Evolutionary conservation across 2,888 invertebrate species (phyloP).

Genomic region (Pterobdella sp.): DNA sequence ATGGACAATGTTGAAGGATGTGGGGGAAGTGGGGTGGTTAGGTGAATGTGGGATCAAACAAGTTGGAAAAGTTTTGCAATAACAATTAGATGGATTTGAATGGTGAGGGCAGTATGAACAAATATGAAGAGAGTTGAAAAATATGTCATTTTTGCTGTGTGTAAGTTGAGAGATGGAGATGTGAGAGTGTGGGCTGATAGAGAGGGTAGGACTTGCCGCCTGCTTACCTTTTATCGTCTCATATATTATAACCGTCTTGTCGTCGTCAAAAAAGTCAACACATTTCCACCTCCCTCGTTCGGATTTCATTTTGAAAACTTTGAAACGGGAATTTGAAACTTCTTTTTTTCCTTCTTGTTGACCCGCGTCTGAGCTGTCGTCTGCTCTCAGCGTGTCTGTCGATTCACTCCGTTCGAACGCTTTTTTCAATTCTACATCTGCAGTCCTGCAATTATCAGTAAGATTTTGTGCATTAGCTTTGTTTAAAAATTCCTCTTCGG

Average conservation of each 20-base stretch:
- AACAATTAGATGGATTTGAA: neutral
- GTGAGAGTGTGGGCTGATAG: neutral
- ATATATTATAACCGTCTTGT: neutral
- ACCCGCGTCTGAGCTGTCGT: neutral
- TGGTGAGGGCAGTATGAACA: neutral
- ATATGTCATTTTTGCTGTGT: neutral
- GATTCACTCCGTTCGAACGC: slow-evolving; percentile 3
- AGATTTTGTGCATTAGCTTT: no score
- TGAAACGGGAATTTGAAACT: neutral
- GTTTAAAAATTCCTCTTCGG: neutral
- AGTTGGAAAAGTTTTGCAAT: neutral
- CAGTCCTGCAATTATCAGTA: neutral
- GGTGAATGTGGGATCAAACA: neutral
- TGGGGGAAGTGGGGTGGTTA: neutral
- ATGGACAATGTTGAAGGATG: neutral
- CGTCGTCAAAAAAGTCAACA: neutral
- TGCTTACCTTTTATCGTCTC: neutral
- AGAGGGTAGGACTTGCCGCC: neutral
- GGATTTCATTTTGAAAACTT: neutral
- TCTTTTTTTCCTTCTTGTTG: neutral
- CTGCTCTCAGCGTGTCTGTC: slow-evolving; percentile 3
- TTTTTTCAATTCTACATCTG: neutral
- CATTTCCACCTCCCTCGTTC: neutral
- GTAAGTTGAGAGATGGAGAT: slow-evolving; percentile 8
- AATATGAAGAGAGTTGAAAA: slow-evolving; percentile 5